phyloP scores from a whole-genome alignment of 2,797 vertebrate genomes.

The Mormyrops attenuatus region DNA sequence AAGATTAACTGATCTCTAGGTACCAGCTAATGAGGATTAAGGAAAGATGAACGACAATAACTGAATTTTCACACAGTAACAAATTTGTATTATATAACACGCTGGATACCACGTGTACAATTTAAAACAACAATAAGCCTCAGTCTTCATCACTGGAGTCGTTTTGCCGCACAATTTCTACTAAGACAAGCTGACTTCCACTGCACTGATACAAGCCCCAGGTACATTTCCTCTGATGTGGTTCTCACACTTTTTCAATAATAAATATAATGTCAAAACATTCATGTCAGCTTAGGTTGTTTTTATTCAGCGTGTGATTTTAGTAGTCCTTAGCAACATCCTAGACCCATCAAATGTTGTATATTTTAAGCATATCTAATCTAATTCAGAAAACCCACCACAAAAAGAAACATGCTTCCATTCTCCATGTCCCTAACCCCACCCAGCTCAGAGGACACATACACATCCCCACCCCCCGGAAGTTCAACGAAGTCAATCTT shows the following conservation, averaged over 20 bases:
- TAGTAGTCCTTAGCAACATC: neutral
- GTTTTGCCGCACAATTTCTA: neutral
- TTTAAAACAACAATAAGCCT: neutral
- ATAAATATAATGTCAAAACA: neutral
- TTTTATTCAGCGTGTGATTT: neutral
- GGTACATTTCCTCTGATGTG: neutral
- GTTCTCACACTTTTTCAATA: neutral
- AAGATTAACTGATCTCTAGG: neutral
- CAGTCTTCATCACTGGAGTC: neutral
- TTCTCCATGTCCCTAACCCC: neutral
- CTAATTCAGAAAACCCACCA: neutral
- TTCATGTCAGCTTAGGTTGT: neutral
- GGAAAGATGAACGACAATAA: neutral
- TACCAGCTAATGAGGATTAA: neutral
- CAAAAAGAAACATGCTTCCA: neutral
- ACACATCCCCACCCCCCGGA: neutral
- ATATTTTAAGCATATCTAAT: neutral
- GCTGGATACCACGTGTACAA: neutral
- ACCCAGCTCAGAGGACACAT: neutral
- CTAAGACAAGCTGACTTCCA: neutral
- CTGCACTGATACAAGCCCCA: neutral
- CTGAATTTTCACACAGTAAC: neutral
- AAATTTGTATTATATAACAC: neutral
- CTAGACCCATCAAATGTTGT: neutral
- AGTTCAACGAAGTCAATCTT: neutral